Evolutionary conservation across 64 coral and sea anemone genomes (phyloP).

Genomic region (Trachythela sp.): DNA sequence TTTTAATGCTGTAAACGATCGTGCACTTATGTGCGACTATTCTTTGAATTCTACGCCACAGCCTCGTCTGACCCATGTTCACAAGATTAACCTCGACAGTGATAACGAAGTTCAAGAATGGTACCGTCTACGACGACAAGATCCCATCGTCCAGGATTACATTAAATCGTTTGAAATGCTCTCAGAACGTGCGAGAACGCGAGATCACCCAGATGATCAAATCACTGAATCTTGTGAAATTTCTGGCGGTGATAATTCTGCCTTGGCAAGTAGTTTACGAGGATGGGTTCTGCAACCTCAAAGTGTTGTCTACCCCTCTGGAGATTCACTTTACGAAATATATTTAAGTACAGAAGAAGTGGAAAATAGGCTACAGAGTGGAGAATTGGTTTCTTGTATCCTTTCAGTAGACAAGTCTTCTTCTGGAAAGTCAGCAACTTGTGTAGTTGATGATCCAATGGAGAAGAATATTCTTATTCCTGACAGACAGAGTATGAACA

Average conservation of each 20-base stretch:
- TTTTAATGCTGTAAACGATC: neutral
- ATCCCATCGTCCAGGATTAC: constrained; percentile 88
- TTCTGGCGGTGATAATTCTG: neutral
- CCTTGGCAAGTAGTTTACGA: neutral
- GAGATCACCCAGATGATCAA: neutral
- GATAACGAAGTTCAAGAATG: constrained; percentile 71
- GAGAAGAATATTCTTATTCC: constrained; percentile 57
- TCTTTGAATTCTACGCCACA: neutral
- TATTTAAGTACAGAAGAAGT: constrained; percentile 46
- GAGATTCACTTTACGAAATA: constrained; percentile 59
- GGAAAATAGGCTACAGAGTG: constrained; percentile 12
- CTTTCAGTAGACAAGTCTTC: constrained; percentile 50
- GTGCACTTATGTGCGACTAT: neutral
- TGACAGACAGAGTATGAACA: constrained; percentile 64
- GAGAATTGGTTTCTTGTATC: constrained; percentile 61
- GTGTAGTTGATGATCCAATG: constrained; percentile 60
- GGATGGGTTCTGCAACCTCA: constrained; percentile 68
- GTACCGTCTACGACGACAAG: constrained; percentile 61
- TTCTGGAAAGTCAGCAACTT: constrained; percentile 54
- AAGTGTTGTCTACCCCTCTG: constrained; percentile 56
- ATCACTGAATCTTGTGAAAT: constrained; percentile 3
- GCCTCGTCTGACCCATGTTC: neutral
- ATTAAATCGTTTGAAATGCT: constrained; percentile 78
- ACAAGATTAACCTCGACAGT: constrained; percentile 36
- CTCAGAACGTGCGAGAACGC: neutral